Conservation (phyloP, 2,888 invertebrate species). For the Nycteola revayana region DNA sequence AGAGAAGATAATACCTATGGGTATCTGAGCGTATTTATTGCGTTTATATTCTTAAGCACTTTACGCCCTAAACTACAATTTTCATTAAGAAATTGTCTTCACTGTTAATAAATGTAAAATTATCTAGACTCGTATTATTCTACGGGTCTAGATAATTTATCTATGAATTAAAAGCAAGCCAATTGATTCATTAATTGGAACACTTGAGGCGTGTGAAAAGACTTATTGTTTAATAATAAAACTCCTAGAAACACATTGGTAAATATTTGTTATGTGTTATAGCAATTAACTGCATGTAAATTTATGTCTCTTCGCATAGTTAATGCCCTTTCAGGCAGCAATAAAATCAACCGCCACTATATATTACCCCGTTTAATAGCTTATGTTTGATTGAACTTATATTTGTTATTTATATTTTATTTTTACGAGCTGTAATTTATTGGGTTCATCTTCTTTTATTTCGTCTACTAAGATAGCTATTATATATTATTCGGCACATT, state of each 20-base stretch:
- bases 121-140: too few species aligned
- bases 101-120: too few species aligned
- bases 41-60: too few species aligned
- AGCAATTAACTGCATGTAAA: constrained; percentile 21
- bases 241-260: constrained; percentile 8
- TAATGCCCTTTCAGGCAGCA: constrained; percentile 12
- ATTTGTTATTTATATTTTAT: constrained; percentile 22
- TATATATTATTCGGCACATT: too few species aligned
- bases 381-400: constrained; percentile 4
- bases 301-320: constrained; percentile 21
- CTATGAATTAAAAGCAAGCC: constrained; percentile 32
- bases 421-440: constrained; percentile 13
- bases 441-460: too few species aligned
- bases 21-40: too few species aligned
- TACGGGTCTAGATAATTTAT: too few species aligned
- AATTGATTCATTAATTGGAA: background rate
- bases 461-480: too few species aligned
- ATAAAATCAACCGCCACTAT: constrained; percentile 25
- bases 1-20: too few species aligned
- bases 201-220: constrained; percentile 9
- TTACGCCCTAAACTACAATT: too few species aligned
- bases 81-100: too few species aligned
- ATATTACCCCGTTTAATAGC: constrained; percentile 21
- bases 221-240: constrained; percentile 11
- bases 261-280: constrained; percentile 14